Evolutionary conservation across 2,113 vertebrate genomes (phyloP).

Genomic region (Mormyrus lacerda): DNA sequence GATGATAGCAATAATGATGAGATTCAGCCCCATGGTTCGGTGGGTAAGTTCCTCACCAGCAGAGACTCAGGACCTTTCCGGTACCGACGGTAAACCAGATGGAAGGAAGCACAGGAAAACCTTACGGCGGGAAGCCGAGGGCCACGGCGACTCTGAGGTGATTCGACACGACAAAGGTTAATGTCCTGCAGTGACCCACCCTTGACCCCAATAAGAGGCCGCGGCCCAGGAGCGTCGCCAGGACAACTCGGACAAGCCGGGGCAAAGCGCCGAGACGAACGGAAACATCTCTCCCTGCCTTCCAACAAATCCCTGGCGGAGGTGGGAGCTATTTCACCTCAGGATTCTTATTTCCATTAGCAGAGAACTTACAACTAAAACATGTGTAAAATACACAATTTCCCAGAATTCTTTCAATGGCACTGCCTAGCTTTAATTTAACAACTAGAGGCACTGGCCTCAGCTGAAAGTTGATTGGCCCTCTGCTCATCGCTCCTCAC

Average conservation of each 20-base stretch:
- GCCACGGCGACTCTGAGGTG: background rate
- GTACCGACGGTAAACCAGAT: background rate
- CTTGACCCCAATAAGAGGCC: background rate
- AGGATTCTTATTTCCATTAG: background rate
- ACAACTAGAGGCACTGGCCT: background rate
- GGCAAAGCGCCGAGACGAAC: background rate
- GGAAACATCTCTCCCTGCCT: background rate
- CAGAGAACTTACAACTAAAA: background rate
- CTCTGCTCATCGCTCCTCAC: too few relatives aligned
- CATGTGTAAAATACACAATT: background rate
- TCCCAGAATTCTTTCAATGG: background rate
- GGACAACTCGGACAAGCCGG: background rate
- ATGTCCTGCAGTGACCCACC: background rate
- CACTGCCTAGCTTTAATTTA: background rate
- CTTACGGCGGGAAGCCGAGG: background rate
- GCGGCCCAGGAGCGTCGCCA: background rate
- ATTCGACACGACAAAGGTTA: background rate
- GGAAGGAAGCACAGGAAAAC: background rate
- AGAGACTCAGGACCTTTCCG: background rate
- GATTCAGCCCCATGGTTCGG: background rate
- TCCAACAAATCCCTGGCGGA: background rate
- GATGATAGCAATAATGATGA: background rate
- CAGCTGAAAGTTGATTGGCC: background rate
- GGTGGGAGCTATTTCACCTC: background rate
- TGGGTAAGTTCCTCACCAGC: background rate